phyloP scores from a whole-genome alignment of 2,113 vertebrate species.

The Puffinus mauretanicus region DNA sequence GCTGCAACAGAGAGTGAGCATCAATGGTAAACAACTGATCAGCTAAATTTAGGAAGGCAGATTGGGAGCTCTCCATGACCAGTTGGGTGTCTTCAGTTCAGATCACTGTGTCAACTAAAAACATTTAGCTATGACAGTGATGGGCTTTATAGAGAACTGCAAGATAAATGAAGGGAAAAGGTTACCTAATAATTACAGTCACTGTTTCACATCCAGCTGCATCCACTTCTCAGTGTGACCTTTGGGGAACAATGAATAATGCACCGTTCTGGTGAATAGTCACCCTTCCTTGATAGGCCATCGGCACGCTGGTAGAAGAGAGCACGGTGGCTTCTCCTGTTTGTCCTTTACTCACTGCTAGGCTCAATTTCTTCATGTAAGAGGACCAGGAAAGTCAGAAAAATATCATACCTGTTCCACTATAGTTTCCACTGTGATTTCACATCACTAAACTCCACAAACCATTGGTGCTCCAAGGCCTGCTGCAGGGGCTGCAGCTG shows the following conservation, averaged over 20 bases:
- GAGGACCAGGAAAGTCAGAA: not conserved
- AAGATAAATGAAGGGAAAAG: conserved; percentile 34
- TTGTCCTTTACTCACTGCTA: not conserved
- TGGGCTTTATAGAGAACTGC: not conserved
- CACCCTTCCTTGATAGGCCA: not conserved
- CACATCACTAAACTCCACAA: not conserved
- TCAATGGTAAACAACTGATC: not conserved
- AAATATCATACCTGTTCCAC: not conserved
- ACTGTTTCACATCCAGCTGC: conserved; percentile 3
- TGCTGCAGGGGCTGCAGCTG: not conserved
- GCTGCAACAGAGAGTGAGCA: rapidly evolving
- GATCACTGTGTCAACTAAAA: not conserved
- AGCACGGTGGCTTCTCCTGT: not conserved
- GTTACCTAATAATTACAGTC: conserved; percentile 20
- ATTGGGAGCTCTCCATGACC: not conserved
- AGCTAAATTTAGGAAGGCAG: conserved; percentile 2
- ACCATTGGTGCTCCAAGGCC: not conserved
- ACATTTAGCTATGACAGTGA: not conserved
- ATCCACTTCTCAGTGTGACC: not conserved
- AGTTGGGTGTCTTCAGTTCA: not conserved
- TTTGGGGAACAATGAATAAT: conserved; percentile 32
- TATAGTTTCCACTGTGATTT: not conserved
- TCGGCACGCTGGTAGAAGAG: not conserved
- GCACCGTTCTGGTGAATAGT: not conserved
- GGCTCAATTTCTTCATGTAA: not conserved